Base-by-base conservation (phyloP, 2,113 vertebrate species). In the Verasper variegatus region DNA sequence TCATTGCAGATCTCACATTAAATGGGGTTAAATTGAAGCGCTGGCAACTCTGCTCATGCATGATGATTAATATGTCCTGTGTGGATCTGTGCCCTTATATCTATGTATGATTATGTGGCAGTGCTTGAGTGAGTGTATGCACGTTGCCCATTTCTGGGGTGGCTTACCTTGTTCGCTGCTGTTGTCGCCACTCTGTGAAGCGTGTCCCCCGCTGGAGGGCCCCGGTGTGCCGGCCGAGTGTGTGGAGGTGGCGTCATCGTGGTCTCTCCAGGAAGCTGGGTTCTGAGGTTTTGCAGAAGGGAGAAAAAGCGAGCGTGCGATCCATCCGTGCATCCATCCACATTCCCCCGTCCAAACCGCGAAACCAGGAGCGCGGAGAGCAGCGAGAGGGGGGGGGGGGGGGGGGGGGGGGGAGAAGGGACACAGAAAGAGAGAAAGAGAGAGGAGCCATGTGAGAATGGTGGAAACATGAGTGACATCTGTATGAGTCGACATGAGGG, bases 121-220 rank as follows among this genome's bases (percentile, higher is more conserved):
- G 21, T 23, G 68, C 55, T 37, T 59, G 68, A 20, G 31, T 47
- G 21, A 5, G 61, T 62, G 87, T 85, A 84, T 91, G 51, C 57
- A 37, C 55, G 10, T 76, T 76, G 91, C 88, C 91, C 92, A 82
- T 87, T 90, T 92, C 90, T 88, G 76, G 68, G 91, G 92, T 64
- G 89, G 92, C 96, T 97, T 96, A 99, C 98, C 98, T 96, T 98
- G 98, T 91, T 99, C 98, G 23, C 98, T 99, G 96, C 98, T 99
- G 96, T 99, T 99, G 96, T 99, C 98, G 71, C 98, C 98, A 68
- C 98, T 99, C 94, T 99, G 98, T 77, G 98, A 99, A 78, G 98
- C 98, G 7, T 98, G 98, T 83, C 98, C 98, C 90, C 98, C 98
- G 76, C 98, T 99, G 95, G 98, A 99, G 92, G 98, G 98, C 86